Base-by-base conservation (phyloP, 2,113 vertebrate genomes). In the Alosa alosa region DNA sequence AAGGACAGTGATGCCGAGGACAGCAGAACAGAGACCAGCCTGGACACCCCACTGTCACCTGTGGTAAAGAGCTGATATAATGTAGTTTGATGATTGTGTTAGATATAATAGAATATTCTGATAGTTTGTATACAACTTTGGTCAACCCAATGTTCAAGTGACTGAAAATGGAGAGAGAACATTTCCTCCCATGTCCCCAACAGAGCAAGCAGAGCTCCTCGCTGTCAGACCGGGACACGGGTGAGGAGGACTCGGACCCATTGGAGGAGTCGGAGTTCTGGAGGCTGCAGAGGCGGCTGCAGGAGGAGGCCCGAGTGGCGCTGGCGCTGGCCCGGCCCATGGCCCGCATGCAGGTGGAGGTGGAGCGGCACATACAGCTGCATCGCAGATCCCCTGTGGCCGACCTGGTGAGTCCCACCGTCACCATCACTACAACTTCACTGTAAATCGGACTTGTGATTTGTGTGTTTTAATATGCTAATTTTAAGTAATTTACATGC, bases 291-390 rank as follows among this genome's bases (percentile, higher is more conserved):
- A 96, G 97, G 90, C 96, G 97, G 86, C 93, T 99, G 83, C 98
- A 99, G 90, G 97, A 98, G 6, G 98, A 99, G 90, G 98, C 98
- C 85, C 96, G 97, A 88, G 97, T 99, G 94, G 98, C 98, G 18
- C 86, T 99, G 83, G 97, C 98, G 31, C 96, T 99, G 94, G 98
- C 97, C 6, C 96, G 98, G 86, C 98, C 98, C 84, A 99, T 99
- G 98, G 98, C 98, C 84, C 97, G 97, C 85, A 99, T 99, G 98
- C 98, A 99, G 93, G 98, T 99, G 52, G 97, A 99, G 91, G 98
- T 99, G 93, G 98, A 99, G 89, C 89, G 95, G 85, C 94, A 95
- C 84, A 98, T 98, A 89, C 98, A 99, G 87, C 96, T 97, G 92
- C 97, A 98, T 92, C 97, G 97, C 93, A 97, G 98, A 84, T 99